Evolutionary conservation across 30 jellyfish, hydroid and myxozoan genomes (phyloP).

Genomic region (Aurelia coerulea): DNA sequence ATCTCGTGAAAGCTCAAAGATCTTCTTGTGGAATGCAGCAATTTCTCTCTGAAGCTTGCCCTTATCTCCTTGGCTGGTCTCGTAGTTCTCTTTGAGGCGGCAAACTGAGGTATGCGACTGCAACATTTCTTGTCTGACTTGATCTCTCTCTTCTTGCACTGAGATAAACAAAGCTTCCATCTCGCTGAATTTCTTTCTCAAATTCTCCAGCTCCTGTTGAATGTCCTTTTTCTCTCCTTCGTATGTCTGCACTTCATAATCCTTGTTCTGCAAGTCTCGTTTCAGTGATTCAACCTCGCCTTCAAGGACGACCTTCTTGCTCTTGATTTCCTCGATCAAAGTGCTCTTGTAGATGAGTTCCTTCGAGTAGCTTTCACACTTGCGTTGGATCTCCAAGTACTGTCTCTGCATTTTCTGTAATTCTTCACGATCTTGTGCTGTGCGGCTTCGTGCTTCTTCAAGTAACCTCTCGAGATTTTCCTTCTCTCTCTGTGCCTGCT

Average conservation of each 20-base stretch:
- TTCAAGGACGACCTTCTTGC: conserved; percentile 84
- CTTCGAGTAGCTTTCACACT: conserved; percentile 82
- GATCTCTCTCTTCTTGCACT: conserved; percentile 96
- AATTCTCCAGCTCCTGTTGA: conserved; percentile 82
- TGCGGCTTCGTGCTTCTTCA: conserved; percentile 93
- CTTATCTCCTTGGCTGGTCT: conserved; percentile 93
- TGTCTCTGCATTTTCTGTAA: conserved; percentile 86
- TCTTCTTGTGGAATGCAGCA: conserved; percentile 90
- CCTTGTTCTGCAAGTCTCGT: conserved; percentile 93
- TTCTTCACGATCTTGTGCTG: conserved; percentile 92
- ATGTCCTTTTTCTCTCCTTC: conserved; percentile 87
- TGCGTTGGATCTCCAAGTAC: conserved; percentile 87
- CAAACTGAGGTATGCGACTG: conserved; percentile 95
- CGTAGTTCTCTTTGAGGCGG: conserved; percentile 95
- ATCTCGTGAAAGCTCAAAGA: conserved; percentile 87
- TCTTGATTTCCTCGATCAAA: conserved; percentile 85
- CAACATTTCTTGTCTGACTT: conserved; percentile 94
- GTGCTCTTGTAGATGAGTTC: conserved; percentile 77
- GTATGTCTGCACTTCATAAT: conserved; percentile 78
- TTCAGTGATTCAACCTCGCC: conserved; percentile 89
- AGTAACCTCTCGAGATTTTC: conserved; percentile 69
- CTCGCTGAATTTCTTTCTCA: conserved; percentile 81
- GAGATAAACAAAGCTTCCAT: conserved; percentile 81
- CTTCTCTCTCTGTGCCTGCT: conserved; percentile 88
- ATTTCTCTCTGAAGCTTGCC: conserved; percentile 93